Conservation (phyloP, 1,140 invertebrate genomes). For the Rhynchophorus ferrugineus region DNA sequence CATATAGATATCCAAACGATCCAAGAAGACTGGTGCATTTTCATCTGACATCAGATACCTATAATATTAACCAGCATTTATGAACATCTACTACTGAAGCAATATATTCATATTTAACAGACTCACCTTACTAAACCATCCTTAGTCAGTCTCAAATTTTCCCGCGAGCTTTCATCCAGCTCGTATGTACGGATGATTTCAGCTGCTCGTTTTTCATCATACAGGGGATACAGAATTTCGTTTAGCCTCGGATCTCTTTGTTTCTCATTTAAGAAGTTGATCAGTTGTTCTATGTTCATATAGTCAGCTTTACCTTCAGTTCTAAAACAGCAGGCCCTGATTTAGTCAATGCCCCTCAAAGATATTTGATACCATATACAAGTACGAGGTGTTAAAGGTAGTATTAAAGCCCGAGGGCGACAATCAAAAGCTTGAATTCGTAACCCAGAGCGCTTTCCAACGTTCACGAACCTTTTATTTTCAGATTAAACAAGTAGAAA, state of each 20-base stretch:
- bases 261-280: slow-evolving; percentile 95
- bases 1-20: slow-evolving; percentile 94
- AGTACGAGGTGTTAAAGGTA: too few relatives aligned
- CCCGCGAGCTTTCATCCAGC: slow-evolving; percentile 69
- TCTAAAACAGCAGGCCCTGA: slow-evolving; percentile 44
- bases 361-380: too few relatives aligned
- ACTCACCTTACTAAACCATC: slow-evolving; percentile 78
- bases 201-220: slow-evolving; percentile 86
- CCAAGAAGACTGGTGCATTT: slow-evolving; percentile 97
- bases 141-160: slow-evolving; percentile 73
- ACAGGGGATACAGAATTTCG: slow-evolving; percentile 97
- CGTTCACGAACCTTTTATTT: too few relatives aligned
- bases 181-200: slow-evolving; percentile 96
- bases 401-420: too few relatives aligned
- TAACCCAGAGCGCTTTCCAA: too few relatives aligned
- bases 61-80: slow-evolving; percentile 17
- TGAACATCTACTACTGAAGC: too few relatives aligned
- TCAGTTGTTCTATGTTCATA: slow-evolving; percentile 81
- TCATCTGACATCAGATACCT: slow-evolving; percentile 99
- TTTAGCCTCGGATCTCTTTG: slow-evolving; percentile 97
- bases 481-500: too few relatives aligned
- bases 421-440: too few relatives aligned
- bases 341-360: too few relatives aligned
- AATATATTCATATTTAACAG: too few relatives aligned
- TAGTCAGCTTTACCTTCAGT: slow-evolving; percentile 84